Evolutionary conservation across 2,113 vertebrate genomes (phyloP).

Genomic region (Cyprinus carpio): DNA sequence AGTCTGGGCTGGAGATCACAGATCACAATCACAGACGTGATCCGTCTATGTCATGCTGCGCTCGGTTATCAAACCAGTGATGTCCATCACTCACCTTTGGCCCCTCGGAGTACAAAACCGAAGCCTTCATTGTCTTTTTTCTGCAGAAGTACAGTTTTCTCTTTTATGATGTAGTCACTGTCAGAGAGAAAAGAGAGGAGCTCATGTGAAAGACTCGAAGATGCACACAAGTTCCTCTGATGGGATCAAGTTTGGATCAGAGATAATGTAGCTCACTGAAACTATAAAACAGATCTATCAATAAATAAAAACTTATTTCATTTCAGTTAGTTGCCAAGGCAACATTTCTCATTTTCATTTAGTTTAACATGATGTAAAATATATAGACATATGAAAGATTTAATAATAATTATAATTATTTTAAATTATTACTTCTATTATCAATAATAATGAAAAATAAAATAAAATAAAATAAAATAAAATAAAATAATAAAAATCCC

Average conservation of each 20-base stretch:
- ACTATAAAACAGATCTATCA: neutral
- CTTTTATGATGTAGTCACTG: slow-evolving; percentile 99
- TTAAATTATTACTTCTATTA: too few species aligned
- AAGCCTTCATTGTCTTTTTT: slow-evolving; percentile 99
- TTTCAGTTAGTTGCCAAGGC: neutral
- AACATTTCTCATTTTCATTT: neutral
- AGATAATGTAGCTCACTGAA: neutral
- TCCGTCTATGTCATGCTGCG: neutral
- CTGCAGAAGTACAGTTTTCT: slow-evolving; percentile 98
- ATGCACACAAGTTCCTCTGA: neutral
- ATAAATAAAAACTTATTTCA: neutral
- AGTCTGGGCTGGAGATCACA: slow-evolving; percentile 81
- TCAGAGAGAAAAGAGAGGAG: slow-evolving; percentile 55
- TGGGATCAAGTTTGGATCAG: neutral
- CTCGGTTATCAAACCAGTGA: neutral
- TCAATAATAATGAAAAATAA: too few species aligned
- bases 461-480: too few species aligned
- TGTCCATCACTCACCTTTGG: slow-evolving; percentile 85
- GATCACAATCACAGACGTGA: slow-evolving; percentile 3
- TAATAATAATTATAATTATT: too few species aligned
- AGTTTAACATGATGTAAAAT: neutral
- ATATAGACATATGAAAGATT: too few species aligned
- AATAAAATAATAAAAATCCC: too few species aligned
- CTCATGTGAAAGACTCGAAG: neutral
- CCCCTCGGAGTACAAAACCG: slow-evolving; percentile 97